Base-by-base conservation (phyloP, 1,140 invertebrate species). In the Pogonomyrmex barbatus region DNA sequence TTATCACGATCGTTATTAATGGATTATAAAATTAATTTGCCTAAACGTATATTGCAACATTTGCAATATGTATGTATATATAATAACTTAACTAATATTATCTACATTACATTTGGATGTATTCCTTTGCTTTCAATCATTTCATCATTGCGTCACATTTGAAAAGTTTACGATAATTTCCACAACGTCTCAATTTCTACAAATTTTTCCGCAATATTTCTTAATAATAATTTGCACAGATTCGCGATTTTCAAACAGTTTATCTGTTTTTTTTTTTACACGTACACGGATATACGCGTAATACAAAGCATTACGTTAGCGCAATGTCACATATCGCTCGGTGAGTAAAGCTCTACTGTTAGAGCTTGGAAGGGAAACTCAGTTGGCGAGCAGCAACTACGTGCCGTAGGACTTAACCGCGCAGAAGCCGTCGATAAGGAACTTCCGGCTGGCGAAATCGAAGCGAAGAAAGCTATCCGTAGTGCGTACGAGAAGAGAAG, bases 381-480 rank as follows among this genome's bases (percentile, higher is more conserved):
- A 14, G 30, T 39, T 73, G 33, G 30, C 30, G 17, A 60, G 45
- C 58, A 30, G 47, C 24, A 73, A 33, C 24, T 58, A 47, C 12
- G 17, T 47, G 42, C 14, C 36, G 36, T 52, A 24, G 36, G 4
- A 73, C 14, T 75, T 50, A 36, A 83, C 56, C 42, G 79, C 79
- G 67, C 67, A 73, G 67, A 82, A 82, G 78, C 65, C 78, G 78
- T 82, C 67, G 79, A 82, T 82, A 82, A 82, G 79, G n/a, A 42
- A 71, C 52, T 82, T 82, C 79, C 79, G 67, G 79, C 17, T 39
- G 52, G 65, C 12, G 65, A 70, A 81, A 82, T 58, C 65, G 33
- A 30, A 73, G 30, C 30, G 1, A 60, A 39, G 14, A 24, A 60
- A 83, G 17, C 36, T 50, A 12, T 10, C 30, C 24, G 24, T 24